Conservation (phyloP, 2,888 invertebrate genomes). For the Caenorhabditis sp. region DNA sequence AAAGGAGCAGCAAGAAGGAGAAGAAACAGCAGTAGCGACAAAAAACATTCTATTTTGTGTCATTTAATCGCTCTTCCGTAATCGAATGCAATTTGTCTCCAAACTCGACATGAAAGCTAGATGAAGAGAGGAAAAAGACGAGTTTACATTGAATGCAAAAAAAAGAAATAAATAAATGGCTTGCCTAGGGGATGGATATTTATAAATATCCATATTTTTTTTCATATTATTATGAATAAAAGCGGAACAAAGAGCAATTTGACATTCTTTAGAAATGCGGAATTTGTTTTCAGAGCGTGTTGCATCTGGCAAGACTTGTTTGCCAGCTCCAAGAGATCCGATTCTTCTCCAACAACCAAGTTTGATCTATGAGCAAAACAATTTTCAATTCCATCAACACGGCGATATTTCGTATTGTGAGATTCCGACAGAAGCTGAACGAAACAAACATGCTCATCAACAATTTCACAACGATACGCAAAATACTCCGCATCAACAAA, state of each 20-base stretch:
- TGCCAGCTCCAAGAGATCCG: conserved; percentile 41
- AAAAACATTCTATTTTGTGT: conserved; percentile 3
- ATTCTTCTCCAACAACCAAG: conserved; percentile 32
- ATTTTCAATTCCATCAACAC: conserved; percentile 66
- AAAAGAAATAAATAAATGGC: background rate
- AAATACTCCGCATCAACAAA: conserved; percentile 35
- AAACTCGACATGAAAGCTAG: conserved; percentile 2
- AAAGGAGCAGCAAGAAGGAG: background rate
- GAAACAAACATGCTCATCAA: conserved; percentile 37
- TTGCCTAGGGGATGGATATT: no score
- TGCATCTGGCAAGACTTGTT: conserved; percentile 27
- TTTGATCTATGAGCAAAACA: conserved; percentile 44
- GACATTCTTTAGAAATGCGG: background rate
- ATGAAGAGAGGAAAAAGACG: background rate
- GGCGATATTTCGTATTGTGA: conserved; percentile 69
- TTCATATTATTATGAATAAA: background rate
- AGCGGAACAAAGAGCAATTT: conserved; percentile 1
- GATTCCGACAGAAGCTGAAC: conserved; percentile 59
- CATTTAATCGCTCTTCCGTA: conserved; percentile 3
- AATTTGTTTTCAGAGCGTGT: conserved; percentile 35
- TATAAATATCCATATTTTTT: no score
- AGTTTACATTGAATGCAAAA: background rate
- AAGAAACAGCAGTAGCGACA: background rate
- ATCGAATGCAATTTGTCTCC: conserved; percentile 6
- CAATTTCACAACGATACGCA: conserved; percentile 23